Conservation (phyloP, 2,113 vertebrate species). For the Vimba vimba region DNA sequence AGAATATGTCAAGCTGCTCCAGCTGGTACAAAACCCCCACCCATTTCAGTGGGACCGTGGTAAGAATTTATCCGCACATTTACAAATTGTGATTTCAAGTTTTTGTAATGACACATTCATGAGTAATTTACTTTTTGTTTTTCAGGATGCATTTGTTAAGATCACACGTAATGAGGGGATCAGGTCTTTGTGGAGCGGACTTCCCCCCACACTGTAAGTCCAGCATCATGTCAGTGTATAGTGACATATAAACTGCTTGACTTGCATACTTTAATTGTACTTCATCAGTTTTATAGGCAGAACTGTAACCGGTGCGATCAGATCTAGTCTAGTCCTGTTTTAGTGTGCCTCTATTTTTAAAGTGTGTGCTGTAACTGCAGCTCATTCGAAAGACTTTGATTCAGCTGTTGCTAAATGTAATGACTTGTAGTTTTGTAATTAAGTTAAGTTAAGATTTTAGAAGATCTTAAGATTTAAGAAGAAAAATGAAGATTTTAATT, state of each 20-base stretch:
- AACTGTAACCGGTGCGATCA: not conserved
- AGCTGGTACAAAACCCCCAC: constrained; percentile 88
- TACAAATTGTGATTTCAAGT: not conserved
- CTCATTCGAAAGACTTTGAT: not conserved
- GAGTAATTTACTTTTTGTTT: rapidly evolving
- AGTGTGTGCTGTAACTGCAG: not conserved
- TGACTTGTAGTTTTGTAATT: not conserved
- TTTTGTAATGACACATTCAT: not conserved
- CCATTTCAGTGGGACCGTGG: constrained; percentile 89
- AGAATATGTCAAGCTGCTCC: constrained; percentile 81
- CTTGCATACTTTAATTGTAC: too few species aligned
- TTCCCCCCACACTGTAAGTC: constrained; percentile 95
- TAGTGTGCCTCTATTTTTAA: not conserved
- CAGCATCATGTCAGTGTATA: not conserved
- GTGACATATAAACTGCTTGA: not conserved
- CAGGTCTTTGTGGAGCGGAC: constrained; percentile 91
- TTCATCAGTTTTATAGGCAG: not conserved
- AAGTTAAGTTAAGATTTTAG: not conserved
- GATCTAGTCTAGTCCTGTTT: not conserved
- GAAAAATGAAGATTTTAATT: not conserved
- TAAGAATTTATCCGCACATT: constrained; percentile 65
- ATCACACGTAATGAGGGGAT: constrained; percentile 89
- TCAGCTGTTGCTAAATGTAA: not conserved
- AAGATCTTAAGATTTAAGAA: too few species aligned
- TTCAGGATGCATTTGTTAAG: constrained; percentile 95